phyloP scores from a whole-genome alignment of 2,113 vertebrate species.

The Strix uralensis region DNA sequence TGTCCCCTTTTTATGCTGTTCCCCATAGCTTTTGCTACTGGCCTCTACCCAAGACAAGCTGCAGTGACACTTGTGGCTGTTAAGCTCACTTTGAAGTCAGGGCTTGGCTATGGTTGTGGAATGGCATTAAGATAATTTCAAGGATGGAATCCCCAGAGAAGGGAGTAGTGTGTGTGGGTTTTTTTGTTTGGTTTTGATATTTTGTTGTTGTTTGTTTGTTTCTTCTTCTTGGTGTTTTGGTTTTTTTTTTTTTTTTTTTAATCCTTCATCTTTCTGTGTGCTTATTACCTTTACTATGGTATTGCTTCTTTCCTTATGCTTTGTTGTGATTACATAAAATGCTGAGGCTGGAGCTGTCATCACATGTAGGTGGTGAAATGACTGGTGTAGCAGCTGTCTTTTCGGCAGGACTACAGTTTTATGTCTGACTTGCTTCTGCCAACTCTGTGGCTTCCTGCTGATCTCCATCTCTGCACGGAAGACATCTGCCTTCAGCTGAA shows the following conservation, averaged over 20 bases:
- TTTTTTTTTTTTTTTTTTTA: neutral
- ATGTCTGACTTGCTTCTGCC: neutral
- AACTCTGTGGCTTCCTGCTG: conserved; percentile 18
- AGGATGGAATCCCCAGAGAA: neutral
- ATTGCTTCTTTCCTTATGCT: neutral
- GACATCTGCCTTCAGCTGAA: conserved; percentile 20
- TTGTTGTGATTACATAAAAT: neutral
- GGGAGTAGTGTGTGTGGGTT: neutral
- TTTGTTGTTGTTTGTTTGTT: neutral
- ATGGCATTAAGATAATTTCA: neutral
- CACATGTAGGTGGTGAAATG: conserved; percentile 10
- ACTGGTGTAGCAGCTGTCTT: conserved; percentile 44
- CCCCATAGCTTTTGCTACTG: neutral
- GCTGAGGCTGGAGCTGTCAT: conserved; percentile 5
- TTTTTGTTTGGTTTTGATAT: neutral
- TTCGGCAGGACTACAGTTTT: neutral
- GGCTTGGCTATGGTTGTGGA: neutral
- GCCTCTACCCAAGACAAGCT: neutral
- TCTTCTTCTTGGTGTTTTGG: too few species aligned
- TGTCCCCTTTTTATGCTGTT: neutral
- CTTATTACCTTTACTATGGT: neutral
- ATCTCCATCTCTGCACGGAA: neutral
- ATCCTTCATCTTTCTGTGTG: neutral
- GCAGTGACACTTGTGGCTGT: neutral
- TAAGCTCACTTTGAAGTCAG: neutral